A percentile compares a stretch with the other conserved stretches of the same genome.
Conservation (phyloP, 2,888 invertebrate genomes). For the Thymelicus sylvestris region DNA sequence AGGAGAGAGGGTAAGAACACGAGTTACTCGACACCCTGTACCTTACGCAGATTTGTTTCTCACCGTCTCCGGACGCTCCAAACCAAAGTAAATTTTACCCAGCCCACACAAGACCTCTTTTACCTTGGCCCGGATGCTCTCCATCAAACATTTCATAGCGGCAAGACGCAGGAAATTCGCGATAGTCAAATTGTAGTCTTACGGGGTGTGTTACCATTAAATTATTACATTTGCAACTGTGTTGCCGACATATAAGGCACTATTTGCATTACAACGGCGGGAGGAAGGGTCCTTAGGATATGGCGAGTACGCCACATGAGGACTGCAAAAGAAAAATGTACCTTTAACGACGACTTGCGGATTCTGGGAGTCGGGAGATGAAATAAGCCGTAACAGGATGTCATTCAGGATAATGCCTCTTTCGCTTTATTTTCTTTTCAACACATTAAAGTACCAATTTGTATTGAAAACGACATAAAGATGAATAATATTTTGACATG, state of each 20-base stretch:
- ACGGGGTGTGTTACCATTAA: slow-evolving; percentile 77
- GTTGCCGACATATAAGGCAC: slow-evolving; percentile 73
- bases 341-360: slow-evolving; percentile 81
- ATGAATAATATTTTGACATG: slow-evolving; percentile 36
- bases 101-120: slow-evolving; percentile 61
- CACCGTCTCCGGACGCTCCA: slow-evolving; percentile 59
- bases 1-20: slow-evolving; percentile 84
- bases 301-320: slow-evolving; percentile 77
- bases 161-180: slow-evolving; percentile 78
- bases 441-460: slow-evolving; percentile 49
- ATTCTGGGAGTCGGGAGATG: slow-evolving; percentile 77
- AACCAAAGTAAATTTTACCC: slow-evolving; percentile 66
- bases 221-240: slow-evolving; percentile 82
- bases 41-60: slow-evolving; percentile 85
- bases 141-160: slow-evolving; percentile 68
- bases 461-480: slow-evolving; percentile 46
- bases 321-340: slow-evolving; percentile 84
- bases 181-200: slow-evolving; percentile 85
- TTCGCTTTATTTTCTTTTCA: slow-evolving; percentile 59
- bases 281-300: slow-evolving; percentile 74
- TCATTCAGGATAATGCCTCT: slow-evolving; percentile 81
- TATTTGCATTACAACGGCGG: slow-evolving; percentile 67
- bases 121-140: slow-evolving; percentile 51
- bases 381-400: slow-evolving; percentile 84
- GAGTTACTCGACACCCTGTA: slow-evolving; percentile 84